Evolutionary conservation across 2,888 invertebrate species (phyloP), one percentile per base, ranked within the genome.

Genomic region (Apotomis betuletana): DNA sequence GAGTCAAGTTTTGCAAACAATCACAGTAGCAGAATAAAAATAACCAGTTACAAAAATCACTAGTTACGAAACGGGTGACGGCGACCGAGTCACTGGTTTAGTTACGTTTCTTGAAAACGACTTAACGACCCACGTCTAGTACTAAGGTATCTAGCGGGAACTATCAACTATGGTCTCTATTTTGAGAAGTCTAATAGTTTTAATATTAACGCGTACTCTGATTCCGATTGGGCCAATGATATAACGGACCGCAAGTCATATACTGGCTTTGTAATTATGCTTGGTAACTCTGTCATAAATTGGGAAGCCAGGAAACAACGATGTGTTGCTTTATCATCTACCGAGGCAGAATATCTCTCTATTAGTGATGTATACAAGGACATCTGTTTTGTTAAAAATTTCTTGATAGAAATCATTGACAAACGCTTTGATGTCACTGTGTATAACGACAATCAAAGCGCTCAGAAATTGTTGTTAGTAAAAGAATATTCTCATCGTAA

Each of bases 101-200:
- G n/a, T n/a, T n/a, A n/a, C n/a, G n/a, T n/a, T n/a, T n/a, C n/a
- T n/a, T n/a, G n/a, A n/a, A n/a, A n/a, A n/a, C n/a, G n/a, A n/a
- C n/a, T n/a, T n/a, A n/a, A n/a, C n/a, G n/a, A n/a, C n/a, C n/a
- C n/a, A n/a, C n/a, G n/a, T n/a, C n/a, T n/a, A n/a, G n/a, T n/a
- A n/a, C n/a, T 79, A 46, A 71, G 64, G 58, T 76, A 77, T 63
- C 74, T 77, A 58, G 15, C 63, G 4, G 68, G 70, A 15, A 77
- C 77, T 10, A 74, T 68, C 51, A 54, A 70, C 69, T 70, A 71
- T 67, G 38, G 67, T 71, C 61, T 78, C 10, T 69, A 64, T 10
- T 75, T 57, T 46, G 13, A n/a, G 54, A 67, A 64, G 12, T 38
- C 46, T 46, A 58, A 60, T 54, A 55, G 62, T 60, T 63, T 69